phyloP scores from a whole-genome alignment of 2,113 vertebrate species.

The Bambusicola thoracicus region DNA sequence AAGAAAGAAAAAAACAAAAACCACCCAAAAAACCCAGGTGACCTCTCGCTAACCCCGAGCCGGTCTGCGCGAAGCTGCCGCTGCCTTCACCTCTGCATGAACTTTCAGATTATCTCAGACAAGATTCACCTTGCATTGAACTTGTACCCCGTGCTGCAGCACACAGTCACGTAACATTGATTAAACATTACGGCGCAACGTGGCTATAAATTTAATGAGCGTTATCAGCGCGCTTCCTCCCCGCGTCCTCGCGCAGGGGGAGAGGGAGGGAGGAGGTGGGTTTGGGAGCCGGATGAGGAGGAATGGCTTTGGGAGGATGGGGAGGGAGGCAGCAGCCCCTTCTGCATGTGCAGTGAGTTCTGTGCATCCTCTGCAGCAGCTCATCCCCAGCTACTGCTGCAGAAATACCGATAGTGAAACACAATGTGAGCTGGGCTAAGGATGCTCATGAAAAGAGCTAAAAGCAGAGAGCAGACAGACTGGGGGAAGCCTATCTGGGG shows the following conservation, averaged over 20 bases:
- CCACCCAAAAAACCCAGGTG: slow-evolving; percentile 17
- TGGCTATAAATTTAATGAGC: slow-evolving; percentile 73
- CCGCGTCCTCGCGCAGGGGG: slow-evolving; percentile 38
- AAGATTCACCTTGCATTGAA: slow-evolving; percentile 87
- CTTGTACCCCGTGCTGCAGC: slow-evolving; percentile 76
- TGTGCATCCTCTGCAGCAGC: background rate
- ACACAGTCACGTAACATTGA: slow-evolving; percentile 78
- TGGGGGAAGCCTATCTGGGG: slow-evolving; percentile 27
- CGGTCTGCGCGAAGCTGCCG: slow-evolving; percentile 71
- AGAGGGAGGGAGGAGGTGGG: fast-evolving
- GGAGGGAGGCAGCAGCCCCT: background rate
- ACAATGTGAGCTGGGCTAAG: background rate
- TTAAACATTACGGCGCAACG: slow-evolving; percentile 71
- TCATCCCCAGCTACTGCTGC: background rate
- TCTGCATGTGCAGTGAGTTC: background rate
- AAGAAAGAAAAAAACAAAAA: slow-evolving; percentile 4
- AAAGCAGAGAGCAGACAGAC: background rate
- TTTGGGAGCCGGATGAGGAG: background rate
- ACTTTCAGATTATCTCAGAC: slow-evolving; percentile 85
- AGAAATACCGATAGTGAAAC: background rate
- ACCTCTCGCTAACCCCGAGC: slow-evolving; percentile 76
- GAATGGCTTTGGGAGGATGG: background rate
- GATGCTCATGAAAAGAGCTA: background rate
- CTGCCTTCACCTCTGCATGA: slow-evolving; percentile 88
- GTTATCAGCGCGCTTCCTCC: slow-evolving; percentile 69